Percentiles rank a stretch among this genome's conserved stretches.
Conservation (phyloP, 2,797 vertebrate species). For the Cirrhinus mrigala region DNA sequence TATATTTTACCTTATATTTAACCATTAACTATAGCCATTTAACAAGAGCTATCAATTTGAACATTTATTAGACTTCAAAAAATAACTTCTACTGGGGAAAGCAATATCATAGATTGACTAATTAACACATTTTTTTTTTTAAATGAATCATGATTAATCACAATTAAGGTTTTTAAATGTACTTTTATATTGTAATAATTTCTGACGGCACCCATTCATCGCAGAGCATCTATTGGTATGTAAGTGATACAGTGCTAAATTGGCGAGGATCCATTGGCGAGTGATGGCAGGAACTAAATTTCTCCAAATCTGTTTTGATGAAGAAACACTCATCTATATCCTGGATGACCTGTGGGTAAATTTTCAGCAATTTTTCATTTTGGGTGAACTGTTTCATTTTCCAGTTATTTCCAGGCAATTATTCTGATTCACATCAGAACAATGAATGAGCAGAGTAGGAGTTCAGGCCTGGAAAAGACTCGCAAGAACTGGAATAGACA, state of each 20-base stretch:
- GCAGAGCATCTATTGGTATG: not conserved
- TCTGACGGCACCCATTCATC: not conserved
- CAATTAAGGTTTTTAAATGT: no score
- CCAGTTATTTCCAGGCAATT: not conserved
- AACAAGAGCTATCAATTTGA: no score
- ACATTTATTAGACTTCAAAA: no score
- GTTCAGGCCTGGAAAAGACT: slow-evolving; percentile 24
- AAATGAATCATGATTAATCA: no score
- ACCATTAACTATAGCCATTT: no score
- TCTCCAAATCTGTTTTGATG: not conserved
- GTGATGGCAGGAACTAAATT: not conserved
- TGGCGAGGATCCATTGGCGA: not conserved
- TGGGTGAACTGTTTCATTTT: not conserved
- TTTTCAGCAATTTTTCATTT: not conserved
- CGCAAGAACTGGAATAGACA: not conserved
- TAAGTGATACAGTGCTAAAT: no score
- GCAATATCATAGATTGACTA: no score
- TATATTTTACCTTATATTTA: no score
- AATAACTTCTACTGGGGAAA: no score
- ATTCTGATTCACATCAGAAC: slow-evolving; percentile 14
- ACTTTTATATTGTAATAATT: no score
- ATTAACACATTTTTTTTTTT: no score
- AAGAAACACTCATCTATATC: not conserved
- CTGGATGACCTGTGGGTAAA: not conserved
- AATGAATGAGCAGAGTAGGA: not conserved